Evolutionary conservation across 2,113 vertebrate species (phyloP).

Genomic region (Callospermophilus lateralis): DNA sequence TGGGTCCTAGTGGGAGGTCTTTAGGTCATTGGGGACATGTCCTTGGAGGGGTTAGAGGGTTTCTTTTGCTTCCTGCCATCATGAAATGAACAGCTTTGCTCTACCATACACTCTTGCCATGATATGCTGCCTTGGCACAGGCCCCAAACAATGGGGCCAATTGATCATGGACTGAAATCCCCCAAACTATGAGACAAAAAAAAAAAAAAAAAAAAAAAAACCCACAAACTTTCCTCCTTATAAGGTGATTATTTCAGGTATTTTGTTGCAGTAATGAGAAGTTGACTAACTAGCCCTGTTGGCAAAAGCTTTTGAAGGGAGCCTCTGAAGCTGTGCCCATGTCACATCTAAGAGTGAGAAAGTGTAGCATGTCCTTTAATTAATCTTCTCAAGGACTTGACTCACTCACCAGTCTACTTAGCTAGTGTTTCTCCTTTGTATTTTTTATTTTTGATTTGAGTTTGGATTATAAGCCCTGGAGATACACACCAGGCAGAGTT

Average conservation of each 20-base stretch:
- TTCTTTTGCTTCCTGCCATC: neutral
- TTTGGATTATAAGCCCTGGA: neutral
- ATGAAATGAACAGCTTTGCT: neutral
- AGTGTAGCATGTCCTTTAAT: neutral
- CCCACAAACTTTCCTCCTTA: too few species aligned
- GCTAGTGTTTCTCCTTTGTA: neutral
- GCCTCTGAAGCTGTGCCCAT: neutral
- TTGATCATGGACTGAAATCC: too few species aligned
- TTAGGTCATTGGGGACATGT: neutral
- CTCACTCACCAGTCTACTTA: neutral
- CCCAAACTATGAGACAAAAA: too few species aligned
- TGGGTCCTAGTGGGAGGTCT: too few species aligned
- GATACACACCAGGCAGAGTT: neutral
- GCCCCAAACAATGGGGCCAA: too few species aligned
- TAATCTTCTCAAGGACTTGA: neutral
- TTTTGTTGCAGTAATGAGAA: neutral
- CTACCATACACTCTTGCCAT: neutral
- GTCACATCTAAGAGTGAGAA: neutral
- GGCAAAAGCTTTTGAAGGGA: neutral
- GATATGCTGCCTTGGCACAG: too few species aligned
- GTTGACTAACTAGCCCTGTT: neutral
- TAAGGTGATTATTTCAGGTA: too few species aligned
- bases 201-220: too few species aligned
- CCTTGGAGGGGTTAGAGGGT: too few species aligned
- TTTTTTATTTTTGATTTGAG: neutral